phyloP scores from a whole-genome alignment of 1,140 invertebrate species.

The Drosophila grimshawi region DNA sequence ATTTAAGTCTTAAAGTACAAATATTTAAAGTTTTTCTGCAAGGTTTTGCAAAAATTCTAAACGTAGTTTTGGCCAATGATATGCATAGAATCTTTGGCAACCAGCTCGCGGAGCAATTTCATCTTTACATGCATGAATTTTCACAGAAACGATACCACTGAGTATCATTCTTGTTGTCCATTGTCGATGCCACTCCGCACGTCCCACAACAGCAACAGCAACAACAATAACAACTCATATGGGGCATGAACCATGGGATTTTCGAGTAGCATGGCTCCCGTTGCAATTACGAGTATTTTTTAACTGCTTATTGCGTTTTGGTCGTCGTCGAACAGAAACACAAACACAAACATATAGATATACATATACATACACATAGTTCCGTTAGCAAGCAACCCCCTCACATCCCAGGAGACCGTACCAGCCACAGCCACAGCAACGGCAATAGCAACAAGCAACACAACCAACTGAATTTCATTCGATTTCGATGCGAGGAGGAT shows the following conservation, averaged over 20 bases:
- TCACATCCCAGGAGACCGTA: conserved; percentile 40
- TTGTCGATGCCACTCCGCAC: conserved; percentile 68
- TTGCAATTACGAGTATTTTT: conserved; percentile 82
- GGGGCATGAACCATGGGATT: conserved; percentile 65
- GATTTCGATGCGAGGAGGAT: conserved; percentile 79
- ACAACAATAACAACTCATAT: conserved; percentile 72
- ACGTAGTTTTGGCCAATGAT: conserved; percentile 30
- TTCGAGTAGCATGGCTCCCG: conserved; percentile 61
- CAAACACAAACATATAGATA: conserved; percentile 12
- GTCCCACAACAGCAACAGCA: conserved; percentile 53
- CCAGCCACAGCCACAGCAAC: conserved; percentile 24
- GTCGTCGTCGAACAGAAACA: conserved; percentile 46
- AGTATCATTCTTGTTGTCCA: conserved; percentile 64
- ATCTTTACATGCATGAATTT: conserved; percentile 74
- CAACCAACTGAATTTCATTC: conserved; percentile 78
- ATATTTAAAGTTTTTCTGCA: conserved; percentile 1
- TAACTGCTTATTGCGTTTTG: conserved; percentile 82
- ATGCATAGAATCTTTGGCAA: conserved; percentile 38
- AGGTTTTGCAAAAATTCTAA: not conserved
- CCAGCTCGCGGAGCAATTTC: conserved; percentile 58
- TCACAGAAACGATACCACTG: conserved; percentile 66
- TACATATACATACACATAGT: conserved; percentile 11
- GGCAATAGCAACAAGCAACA: conserved; percentile 71
- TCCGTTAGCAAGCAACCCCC: conserved; percentile 8
- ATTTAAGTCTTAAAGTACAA: not conserved